Evolutionary conservation across 2,888 invertebrate species (phyloP).

Genomic region (Shargacucullia verbasci): DNA sequence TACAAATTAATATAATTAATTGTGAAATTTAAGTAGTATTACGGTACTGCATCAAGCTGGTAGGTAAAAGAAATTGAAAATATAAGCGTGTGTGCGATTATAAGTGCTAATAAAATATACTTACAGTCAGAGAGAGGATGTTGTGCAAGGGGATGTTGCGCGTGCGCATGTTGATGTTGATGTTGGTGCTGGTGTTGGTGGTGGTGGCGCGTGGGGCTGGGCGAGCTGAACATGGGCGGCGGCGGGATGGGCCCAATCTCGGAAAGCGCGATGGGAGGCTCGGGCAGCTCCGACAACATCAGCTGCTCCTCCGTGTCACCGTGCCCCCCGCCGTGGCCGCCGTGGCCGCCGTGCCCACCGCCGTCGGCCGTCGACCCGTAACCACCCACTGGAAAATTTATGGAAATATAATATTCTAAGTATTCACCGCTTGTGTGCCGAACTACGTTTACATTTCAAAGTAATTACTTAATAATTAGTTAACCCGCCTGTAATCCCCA

Average conservation of each 20-base stretch:
- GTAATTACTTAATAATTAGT: conserved; percentile 33
- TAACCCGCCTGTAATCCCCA: conserved; percentile 25
- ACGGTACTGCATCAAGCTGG: too few species aligned
- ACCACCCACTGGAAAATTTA: conserved; percentile 87
- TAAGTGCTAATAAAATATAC: conserved; percentile 40
- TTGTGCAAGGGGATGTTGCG: conserved; percentile 71
- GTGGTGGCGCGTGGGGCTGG: conserved; percentile 91
- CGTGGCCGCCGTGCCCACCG: conserved; percentile 61
- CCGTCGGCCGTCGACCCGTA: conserved; percentile 76
- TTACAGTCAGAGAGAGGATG: conserved; percentile 82
- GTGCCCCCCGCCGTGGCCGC: conserved; percentile 64
- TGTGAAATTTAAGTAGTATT: too few species aligned
- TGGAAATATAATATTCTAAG: conserved; percentile 11
- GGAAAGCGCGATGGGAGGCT: conserved; percentile 96
- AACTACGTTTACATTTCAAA: conserved; percentile 3
- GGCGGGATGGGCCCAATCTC: conserved; percentile 98
- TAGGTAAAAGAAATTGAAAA: too few species aligned
- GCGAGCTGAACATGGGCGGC: conserved; percentile 98
- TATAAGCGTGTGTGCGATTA: too few species aligned
- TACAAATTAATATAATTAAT: too few species aligned
- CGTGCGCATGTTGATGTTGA: conserved; percentile 62
- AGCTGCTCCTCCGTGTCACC: conserved; percentile 86
- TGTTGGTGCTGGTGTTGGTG: conserved; percentile 79
- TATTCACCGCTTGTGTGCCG: neutral
- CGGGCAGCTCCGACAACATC: conserved; percentile 95